Evolutionary conservation across 2,888 invertebrate species (phyloP).

Genomic region (Amblyjoppa proteus): DNA sequence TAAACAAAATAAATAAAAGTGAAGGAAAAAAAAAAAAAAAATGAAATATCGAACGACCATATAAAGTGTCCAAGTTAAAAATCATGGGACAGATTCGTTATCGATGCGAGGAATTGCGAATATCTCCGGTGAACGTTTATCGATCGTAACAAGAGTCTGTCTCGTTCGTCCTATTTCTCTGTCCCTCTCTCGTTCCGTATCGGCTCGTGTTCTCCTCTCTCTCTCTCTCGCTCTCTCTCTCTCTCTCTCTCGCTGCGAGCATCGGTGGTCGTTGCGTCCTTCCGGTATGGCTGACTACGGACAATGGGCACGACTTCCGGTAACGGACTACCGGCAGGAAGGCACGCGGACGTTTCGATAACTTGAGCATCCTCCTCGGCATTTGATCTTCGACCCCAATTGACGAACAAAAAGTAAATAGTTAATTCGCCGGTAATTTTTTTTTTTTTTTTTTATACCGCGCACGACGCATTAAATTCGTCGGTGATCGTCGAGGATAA

Average conservation of each 20-base stretch:
- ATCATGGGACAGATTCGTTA: conserved; percentile 58
- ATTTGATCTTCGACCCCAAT: conserved; percentile 69
- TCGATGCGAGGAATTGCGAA: conserved; percentile 62
- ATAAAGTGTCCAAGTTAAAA: conserved; percentile 26
- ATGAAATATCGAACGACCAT: not conserved
- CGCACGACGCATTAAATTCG: not conserved
- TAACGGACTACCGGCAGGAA: conserved; percentile 68
- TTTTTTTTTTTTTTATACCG: not conserved
- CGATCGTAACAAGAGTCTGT: conserved; percentile 54
- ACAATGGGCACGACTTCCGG: conserved; percentile 69
- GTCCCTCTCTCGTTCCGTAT: conserved; percentile 40
- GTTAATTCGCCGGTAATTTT: conserved; percentile 17
- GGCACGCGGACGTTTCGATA: conserved; percentile 70
- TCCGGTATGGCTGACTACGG: conserved; percentile 69
- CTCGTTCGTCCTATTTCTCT: conserved; percentile 27
- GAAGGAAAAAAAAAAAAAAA: not conserved
- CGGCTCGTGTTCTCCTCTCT: not conserved
- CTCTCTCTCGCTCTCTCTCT: conserved; percentile 10
- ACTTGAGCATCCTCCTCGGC: conserved; percentile 67
- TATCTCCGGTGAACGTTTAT: conserved; percentile 60
- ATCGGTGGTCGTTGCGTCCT: conserved; percentile 67
- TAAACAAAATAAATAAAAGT: not conserved
- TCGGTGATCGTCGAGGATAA: not conserved
- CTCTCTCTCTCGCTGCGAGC: conserved; percentile 39
- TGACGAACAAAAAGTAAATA: conserved; percentile 52